Evolutionary conservation across 2,113 vertebrate genomes (phyloP).

Genomic region (Elachura formosa): DNA sequence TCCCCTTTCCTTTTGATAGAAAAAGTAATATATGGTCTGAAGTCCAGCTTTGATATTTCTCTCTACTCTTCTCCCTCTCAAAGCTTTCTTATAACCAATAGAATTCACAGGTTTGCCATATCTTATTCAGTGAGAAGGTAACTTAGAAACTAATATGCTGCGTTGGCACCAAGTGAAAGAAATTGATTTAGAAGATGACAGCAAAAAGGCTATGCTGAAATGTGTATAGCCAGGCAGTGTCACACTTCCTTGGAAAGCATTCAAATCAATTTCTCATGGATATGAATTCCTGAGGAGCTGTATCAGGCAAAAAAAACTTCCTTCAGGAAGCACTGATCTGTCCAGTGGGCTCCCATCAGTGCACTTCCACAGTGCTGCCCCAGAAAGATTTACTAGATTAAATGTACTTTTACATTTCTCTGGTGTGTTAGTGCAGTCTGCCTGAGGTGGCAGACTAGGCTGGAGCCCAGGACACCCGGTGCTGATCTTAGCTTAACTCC

Average conservation of each 20-base stretch:
- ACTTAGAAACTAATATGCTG: slow-evolving; percentile 37
- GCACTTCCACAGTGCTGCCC: background rate
- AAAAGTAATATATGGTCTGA: background rate
- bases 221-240: background rate
- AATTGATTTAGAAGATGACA: slow-evolving; percentile 57
- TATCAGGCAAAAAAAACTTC: background rate
- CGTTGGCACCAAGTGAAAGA: slow-evolving; percentile 13
- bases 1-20: background rate
- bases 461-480: background rate
- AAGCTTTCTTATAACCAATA: slow-evolving; percentile 7
- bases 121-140: slow-evolving; percentile 17
- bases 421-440: background rate
- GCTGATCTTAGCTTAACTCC: background rate
- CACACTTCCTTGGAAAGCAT: slow-evolving; percentile 19
- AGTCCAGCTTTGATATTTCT: slow-evolving; percentile 20
- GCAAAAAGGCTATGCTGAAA: background rate
- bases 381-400: background rate
- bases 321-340: background rate
- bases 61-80: background rate
- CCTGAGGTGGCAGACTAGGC: background rate
- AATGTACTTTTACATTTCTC: background rate
- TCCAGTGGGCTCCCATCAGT: background rate
- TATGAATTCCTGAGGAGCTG: background rate
- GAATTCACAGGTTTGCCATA: background rate
- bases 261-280: slow-evolving; percentile 39